These are phyloP conservation scores for Theocolax elegans DNA, from an alignment of 1,140 invertebrate species.

Conservation along the genomic window DNA sequence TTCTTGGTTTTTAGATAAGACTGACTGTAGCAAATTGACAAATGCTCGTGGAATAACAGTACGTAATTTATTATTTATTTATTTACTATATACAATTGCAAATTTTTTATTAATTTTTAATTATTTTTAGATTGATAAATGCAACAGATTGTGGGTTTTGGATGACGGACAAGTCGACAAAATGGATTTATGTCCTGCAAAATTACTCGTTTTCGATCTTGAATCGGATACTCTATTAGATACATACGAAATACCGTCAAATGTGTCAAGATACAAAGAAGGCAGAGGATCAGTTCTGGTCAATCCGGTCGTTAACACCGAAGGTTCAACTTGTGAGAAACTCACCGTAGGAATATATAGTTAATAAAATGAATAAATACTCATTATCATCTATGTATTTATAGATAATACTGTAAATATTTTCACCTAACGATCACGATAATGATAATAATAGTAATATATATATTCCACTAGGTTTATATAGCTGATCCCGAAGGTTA, in stretches of 20 bases:
- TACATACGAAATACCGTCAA: neutral
- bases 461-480: constrained; percentile 7
- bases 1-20: neutral
- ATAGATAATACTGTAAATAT: no score
- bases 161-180: neutral
- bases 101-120: no score
- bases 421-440: no score
- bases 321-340: no score
- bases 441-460: no score
- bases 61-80: constrained; percentile 4
- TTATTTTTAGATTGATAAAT: constrained; percentile 16
- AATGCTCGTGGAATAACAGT: neutral
- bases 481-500: constrained; percentile 6
- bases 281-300: constrained; percentile 5
- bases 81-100: no score
- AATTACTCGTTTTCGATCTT: constrained; percentile 15
- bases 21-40: constrained; percentile 1
- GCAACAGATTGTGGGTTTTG: constrained; percentile 10
- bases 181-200: neutral
- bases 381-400: no score
- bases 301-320: constrained; percentile 3
- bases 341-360: no score
- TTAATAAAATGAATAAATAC: no score
- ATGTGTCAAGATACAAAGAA: neutral
- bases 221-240: neutral